Conservation (phyloP, 2,113 vertebrate genomes). For the Cyprinodon variegatus region DNA sequence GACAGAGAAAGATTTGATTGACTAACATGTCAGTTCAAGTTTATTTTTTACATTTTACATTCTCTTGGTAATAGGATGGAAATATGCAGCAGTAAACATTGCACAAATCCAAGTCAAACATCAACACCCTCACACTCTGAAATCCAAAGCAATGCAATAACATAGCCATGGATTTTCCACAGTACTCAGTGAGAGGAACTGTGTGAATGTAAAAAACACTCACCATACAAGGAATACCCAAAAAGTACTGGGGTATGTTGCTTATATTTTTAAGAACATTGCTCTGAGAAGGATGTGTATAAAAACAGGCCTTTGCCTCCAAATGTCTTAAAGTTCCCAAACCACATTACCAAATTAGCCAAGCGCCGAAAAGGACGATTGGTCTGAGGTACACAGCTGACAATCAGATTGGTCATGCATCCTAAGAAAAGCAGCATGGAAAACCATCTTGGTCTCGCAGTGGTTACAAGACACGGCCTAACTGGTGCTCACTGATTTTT, state of each 20-base stretch:
- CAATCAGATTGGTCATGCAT: slow-evolving; percentile 59
- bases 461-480: slow-evolving; percentile 19
- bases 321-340: slow-evolving; percentile 35
- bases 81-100: slow-evolving; percentile 39
- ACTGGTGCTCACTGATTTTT: slow-evolving; percentile 52
- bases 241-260: slow-evolving; percentile 24
- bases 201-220: slow-evolving; percentile 67
- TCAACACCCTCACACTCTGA: slow-evolving; percentile 53
- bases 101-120: slow-evolving; percentile 73
- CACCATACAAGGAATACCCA: slow-evolving; percentile 43
- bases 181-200: slow-evolving; percentile 61
- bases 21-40: slow-evolving; percentile 30
- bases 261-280: slow-evolving; percentile 55
- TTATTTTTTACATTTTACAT: slow-evolving; percentile 53
- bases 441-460: slow-evolving; percentile 48
- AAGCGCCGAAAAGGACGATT: slow-evolving; percentile 55
- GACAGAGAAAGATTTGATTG: slow-evolving; percentile 34
- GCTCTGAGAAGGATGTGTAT: slow-evolving; percentile 42
- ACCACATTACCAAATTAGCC: slow-evolving; percentile 65
- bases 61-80: slow-evolving; percentile 51
- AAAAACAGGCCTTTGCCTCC: slow-evolving; percentile 45
- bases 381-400: slow-evolving; percentile 58
- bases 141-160: slow-evolving; percentile 71
- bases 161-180: slow-evolving; percentile 65
- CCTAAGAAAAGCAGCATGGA: slow-evolving; percentile 54